Percentiles rank a stretch among this genome's conserved stretches.
phyloP scores from a whole-genome alignment of 2,113 vertebrate genomes.

The Prolemur simus region DNA sequence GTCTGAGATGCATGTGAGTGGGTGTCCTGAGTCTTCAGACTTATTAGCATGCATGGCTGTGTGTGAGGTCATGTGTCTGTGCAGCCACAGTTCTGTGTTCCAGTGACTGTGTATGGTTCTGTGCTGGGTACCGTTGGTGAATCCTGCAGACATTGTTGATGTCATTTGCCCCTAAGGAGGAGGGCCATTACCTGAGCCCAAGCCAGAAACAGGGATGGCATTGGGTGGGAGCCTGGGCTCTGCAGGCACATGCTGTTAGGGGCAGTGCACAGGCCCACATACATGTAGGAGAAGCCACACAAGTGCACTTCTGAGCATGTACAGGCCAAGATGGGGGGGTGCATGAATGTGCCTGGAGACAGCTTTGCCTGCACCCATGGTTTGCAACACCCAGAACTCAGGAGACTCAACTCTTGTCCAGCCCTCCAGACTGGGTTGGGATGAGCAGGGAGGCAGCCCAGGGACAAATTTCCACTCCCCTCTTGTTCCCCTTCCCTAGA shows the following conservation, averaged over 20 bases:
- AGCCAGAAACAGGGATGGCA: background rate
- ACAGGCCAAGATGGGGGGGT: background rate
- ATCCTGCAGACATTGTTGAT: background rate
- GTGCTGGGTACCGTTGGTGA: background rate
- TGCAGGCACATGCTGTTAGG: background rate
- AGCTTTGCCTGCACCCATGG: background rate
- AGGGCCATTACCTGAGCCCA: background rate
- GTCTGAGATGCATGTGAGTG: background rate
- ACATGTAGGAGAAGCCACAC: background rate
- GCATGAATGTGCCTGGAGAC: background rate
- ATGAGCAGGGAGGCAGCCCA: background rate
- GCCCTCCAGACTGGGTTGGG: background rate
- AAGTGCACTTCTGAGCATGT: background rate
- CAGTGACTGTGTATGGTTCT: background rate
- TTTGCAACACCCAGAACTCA: background rate
- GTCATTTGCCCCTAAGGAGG: background rate
- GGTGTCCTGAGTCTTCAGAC: background rate
- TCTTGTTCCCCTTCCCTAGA: slow-evolving; percentile 53
- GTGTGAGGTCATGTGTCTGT: background rate
- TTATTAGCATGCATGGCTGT: background rate
- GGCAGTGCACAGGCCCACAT: background rate
- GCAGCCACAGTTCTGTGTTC: background rate
- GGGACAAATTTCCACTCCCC: background rate
- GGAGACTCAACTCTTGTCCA: background rate
- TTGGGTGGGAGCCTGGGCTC: background rate